Evolutionary conservation across 2,113 vertebrate genomes (phyloP), one percentile per base, ranked within the genome.

Genomic region (Atrichornis clamosus): DNA sequence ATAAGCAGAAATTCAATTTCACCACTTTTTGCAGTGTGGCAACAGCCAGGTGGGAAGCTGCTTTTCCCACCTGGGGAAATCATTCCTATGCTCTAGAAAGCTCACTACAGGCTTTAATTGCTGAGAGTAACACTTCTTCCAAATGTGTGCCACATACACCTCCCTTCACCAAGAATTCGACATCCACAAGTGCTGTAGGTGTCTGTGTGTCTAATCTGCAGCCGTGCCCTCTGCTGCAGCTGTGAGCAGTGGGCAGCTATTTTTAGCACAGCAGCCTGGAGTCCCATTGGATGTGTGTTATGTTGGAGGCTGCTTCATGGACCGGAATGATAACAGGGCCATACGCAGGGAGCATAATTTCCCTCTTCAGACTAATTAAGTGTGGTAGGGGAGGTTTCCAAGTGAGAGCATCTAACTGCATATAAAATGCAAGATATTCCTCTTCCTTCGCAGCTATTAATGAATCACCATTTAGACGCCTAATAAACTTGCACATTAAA

Each of bases 401-500:
- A 58, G n/a, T 42, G 63, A 60, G 52, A 65, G 42, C 30, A 84
- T 84, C n/a, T 75, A 74, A n/a, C 59, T 33, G 62, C 68, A 80
- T 17, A 52, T 21, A 59, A 85, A 95, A 72, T 6, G 10, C 67
- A 89, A 64, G 33, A 59, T 24, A 49, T 15, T 39, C 3, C 59
- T 84, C 55, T 82, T 85, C 72, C 64, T 81, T 84, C 1, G 0
- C n/a, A 69, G 72, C 76, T 69, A 42, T 68, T 85, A 83, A 89
- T 67, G 65, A 65, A 72, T 84, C 42, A 77, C 60, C 30, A 3
- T 62, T 93, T 89, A 58, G 27, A 60, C n/a, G 46, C 47, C 65
- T 87, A 95, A 89, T 87, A 95, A 93, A 52, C 15, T 70, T 73
- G n/a, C 52, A 62, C 47, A 42, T 89, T 64, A 79, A 69, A 52